Percentiles rank a stretch among this genome's conserved stretches.
Conservation (phyloP, 2,888 invertebrate genomes). For the Dicyrtoma fusca region DNA sequence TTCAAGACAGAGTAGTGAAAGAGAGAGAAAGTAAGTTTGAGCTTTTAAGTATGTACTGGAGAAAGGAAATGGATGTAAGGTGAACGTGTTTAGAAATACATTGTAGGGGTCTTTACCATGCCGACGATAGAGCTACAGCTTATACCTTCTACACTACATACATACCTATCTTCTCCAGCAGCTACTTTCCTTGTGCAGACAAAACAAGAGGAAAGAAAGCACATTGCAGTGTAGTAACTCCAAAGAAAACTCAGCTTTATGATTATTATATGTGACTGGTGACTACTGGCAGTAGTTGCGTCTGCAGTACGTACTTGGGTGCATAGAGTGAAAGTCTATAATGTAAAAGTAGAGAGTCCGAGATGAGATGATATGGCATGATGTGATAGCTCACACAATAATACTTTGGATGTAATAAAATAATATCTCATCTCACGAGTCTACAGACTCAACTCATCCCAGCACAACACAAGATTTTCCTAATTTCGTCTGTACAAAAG, state of each 20-base stretch:
- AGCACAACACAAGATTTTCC: constrained; percentile 1
- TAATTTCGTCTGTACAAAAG: constrained; percentile 38
- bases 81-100: too few relatives aligned
- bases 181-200: not conserved
- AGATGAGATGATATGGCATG: not conserved
- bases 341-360: not conserved
- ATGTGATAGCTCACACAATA: not conserved
- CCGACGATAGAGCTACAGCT: not conserved
- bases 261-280: constrained; percentile 30
- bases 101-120: not conserved
- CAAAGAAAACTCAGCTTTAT: constrained; percentile 14
- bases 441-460: not conserved
- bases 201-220: not conserved
- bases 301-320: not conserved
- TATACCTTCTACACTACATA: too few relatives aligned
- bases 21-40: constrained; percentile 15
- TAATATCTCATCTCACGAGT: too few relatives aligned
- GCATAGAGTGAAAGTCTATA: not conserved
- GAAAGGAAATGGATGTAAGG: too few relatives aligned
- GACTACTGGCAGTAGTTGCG: not conserved
- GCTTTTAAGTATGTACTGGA: too few relatives aligned
- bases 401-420: constrained; percentile 16
- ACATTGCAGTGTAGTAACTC: not conserved
- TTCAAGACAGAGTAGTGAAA: not conserved
- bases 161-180: too few relatives aligned